phyloP scores from a whole-genome alignment of 1,140 invertebrate genomes.

The Leptoteleia sp. region DNA sequence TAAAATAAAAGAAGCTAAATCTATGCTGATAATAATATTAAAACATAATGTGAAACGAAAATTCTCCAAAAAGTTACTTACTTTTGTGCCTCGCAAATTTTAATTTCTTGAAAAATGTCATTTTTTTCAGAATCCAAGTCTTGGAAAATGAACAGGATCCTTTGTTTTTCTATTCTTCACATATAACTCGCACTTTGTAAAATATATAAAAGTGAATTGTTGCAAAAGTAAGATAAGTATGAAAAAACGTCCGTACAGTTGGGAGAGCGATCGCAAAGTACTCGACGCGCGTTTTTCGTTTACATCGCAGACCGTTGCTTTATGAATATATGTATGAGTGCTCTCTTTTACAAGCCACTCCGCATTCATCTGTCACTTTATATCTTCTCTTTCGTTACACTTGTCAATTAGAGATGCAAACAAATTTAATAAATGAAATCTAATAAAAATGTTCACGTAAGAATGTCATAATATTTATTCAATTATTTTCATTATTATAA shows the following conservation, averaged over 20 bases:
- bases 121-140: constrained; percentile 51
- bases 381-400: constrained; percentile 11
- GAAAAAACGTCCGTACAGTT: constrained; percentile 36
- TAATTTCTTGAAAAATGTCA: constrained; percentile 78
- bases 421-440: no score
- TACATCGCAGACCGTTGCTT: constrained; percentile 32
- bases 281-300: constrained; percentile 42
- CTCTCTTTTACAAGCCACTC: constrained; percentile 37
- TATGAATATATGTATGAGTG: constrained; percentile 51
- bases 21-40: constrained; percentile 25
- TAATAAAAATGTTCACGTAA: no score
- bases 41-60: constrained; percentile 8
- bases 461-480: no score
- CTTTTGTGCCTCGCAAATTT: constrained; percentile 76
- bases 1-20: not conserved
- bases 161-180: no score
- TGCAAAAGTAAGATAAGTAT: constrained; percentile 14
- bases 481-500: no score
- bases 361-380: constrained; percentile 35
- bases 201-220: no score
- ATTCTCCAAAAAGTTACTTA: constrained; percentile 63
- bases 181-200: not conserved
- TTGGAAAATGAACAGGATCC: not conserved
- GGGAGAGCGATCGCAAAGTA: constrained; percentile 46
- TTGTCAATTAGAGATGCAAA: constrained; percentile 25